Evolutionary conservation across 2,888 invertebrate genomes (phyloP), one percentile per base, ranked within the genome.

Genomic region (Cremastobaeus sp.): DNA sequence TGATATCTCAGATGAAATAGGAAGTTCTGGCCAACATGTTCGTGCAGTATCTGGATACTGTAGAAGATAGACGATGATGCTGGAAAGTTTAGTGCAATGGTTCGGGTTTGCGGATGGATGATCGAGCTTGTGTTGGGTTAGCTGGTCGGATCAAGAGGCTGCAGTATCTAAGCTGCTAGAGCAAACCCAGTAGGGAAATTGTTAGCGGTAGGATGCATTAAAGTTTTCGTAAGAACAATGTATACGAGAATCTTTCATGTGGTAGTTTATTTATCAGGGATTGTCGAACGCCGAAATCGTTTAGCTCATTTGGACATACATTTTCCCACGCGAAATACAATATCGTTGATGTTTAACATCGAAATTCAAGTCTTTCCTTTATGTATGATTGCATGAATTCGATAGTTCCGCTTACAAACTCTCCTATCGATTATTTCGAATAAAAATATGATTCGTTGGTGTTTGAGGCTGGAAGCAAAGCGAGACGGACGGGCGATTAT

Each of bases 11-110:
- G n/a, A n/a, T n/a, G n/a, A n/a, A n/a, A n/a, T n/a, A 21, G 43
- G 52, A 50, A 35, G 62, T 60, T 48, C 30, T 41, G 55, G 55
- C 62, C 70, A 62, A 70, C 37, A 70, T 70, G 70, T 70, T 70
- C 48, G 48, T 48, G 52, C n/a, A n/a, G n/a, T n/a, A n/a, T n/a
- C n/a, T n/a, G 47, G 69, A 69, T 69, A 37, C 62, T 35, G 21
- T 30, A 34, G 41, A 52, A 32, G 70, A 60, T 48, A 55, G 28
- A 41, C 57, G 69, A 35, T 45, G 64, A 43, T 21, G 20, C 9
- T 5, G 60, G 30, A 35, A 59, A 37, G 47, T 59, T 59, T 37
- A 32, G 39, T 17, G 41, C 17, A 37, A 30, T 11, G 50, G 41
- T 20, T n/a, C 9, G 39, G 41, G 55, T 28, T 57, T 48, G 57